Base-by-base conservation (phyloP, 1,140 invertebrate genomes). In the Homalodisca vitripennis region DNA sequence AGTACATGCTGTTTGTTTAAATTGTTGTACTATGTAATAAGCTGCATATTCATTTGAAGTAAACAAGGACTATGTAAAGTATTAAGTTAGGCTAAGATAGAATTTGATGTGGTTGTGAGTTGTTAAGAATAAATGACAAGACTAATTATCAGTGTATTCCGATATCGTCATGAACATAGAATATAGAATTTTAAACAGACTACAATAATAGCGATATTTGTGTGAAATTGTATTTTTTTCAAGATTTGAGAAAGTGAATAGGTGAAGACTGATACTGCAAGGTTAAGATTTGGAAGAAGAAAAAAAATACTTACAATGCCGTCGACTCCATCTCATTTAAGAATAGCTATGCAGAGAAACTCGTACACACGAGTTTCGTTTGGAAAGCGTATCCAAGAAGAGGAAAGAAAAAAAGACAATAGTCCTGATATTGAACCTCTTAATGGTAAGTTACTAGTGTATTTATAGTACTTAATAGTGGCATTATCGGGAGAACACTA, bases 351-450 rank as follows among this genome's bases (percentile, higher is more conserved):
- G 34, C 70, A 73, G 32, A 51, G 72, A 27, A 73, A 71, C 48
- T 26, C 70, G 10, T 73, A 73, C 31, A 71, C 47, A 41, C 51
- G 72, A 31, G 72, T 73, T 1, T 69, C 72, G 24, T 71, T 69
- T 57, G 69, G 48, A 27, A 70, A 66, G 53, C 51, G 34, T 26
- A 24, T 53, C 27, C 55, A 68, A 57, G 60, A 81, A 30, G 73
- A 73, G 62, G 80, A 81, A 66, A 57, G 53, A 60, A 65, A 48
- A 66, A 24, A 17, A 62, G 57, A 67, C 17, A 60, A 34, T 27
- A 68, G 60, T 66, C 55, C 66, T 20, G 72, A 73, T 69, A 63
- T 34, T 55, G 70, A 73, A 68, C 72, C 70, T 65, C 57, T 73
- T 24, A 70, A 71, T 69, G 72, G 72, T 73, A 69, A 68, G 66